Percentiles rank a stretch among this genome's conserved stretches.
phyloP scores from a whole-genome alignment of 2,888 invertebrate species.

The Monoplex corrugatus region DNA sequence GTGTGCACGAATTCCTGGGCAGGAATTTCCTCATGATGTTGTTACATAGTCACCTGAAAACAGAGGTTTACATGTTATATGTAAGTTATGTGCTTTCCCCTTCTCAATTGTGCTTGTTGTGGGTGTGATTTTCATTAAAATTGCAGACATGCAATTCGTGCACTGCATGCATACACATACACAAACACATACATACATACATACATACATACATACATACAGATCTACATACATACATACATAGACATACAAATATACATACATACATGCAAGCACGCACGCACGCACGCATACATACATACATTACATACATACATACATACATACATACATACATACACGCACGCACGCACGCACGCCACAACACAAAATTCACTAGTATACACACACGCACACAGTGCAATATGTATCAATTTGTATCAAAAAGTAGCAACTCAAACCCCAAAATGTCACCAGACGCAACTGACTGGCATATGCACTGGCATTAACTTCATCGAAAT shows the following conservation, averaged over 20 bases:
- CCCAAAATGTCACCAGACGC: too few relatives aligned
- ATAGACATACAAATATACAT: background rate
- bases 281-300: background rate
- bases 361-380: background rate
- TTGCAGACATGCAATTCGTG: background rate
- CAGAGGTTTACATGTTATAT: background rate
- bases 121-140: background rate
- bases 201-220: background rate
- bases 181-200: background rate
- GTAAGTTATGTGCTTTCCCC: background rate
- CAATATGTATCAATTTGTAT: too few relatives aligned
- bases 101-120: background rate
- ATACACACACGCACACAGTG: background rate
- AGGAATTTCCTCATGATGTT: background rate
- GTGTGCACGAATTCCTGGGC: background rate
- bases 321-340: background rate
- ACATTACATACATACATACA: background rate
- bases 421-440: too few relatives aligned
- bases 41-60: constrained; percentile 5
- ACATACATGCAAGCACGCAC: too few relatives aligned
- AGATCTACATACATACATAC: background rate
- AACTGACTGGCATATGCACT: too few relatives aligned
- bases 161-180: background rate
- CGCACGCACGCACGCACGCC: background rate
- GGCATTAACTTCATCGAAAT: too few relatives aligned